A percentile compares a stretch with the other conserved stretches of the same genome.
phyloP scores from a whole-genome alignment of 1,140 invertebrate genomes.

The Neomicropteryx cornuta region DNA sequence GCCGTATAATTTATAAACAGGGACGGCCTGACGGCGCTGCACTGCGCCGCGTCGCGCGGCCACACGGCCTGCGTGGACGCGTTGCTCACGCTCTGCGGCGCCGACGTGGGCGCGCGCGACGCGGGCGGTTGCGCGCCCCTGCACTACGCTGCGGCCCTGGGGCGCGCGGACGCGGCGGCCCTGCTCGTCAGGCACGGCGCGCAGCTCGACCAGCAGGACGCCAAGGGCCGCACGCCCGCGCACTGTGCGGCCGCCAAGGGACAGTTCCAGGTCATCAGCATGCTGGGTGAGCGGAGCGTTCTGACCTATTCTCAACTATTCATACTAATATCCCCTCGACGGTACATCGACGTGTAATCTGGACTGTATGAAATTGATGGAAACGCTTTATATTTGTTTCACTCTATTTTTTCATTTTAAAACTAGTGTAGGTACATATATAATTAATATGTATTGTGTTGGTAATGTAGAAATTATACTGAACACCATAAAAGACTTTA shows the following conservation, averaged over 20 bases:
- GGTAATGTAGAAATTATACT: no score
- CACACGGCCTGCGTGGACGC: conserved; percentile 88
- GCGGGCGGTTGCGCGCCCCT: conserved; percentile 89
- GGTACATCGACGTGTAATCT: no score
- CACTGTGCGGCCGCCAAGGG: conserved; percentile 93
- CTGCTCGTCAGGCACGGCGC: conserved; percentile 79
- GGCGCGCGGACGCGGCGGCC: conserved; percentile 89
- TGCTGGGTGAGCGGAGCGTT: conserved; percentile 33
- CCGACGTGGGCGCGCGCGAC: conserved; percentile 76
- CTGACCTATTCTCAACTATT: no score
- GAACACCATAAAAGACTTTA: no score
- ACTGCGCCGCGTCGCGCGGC: conserved; percentile 92
- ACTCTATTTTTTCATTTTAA: no score
- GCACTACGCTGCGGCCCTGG: conserved; percentile 92
- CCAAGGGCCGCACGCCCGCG: conserved; percentile 72
- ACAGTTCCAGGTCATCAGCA: conserved; percentile 54
- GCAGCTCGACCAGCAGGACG: conserved; percentile 83
- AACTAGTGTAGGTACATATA: no score
- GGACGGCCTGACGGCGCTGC: conserved; percentile 78
- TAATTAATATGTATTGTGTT: no score
- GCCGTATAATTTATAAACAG: conserved; percentile 25
- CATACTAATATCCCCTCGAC: no score
- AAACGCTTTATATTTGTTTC: no score
- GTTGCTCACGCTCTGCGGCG: conserved; percentile 78
- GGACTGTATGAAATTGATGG: no score